Evolutionary conservation across 2,888 invertebrate genomes (phyloP).

Genomic region (Stenichneumon culpator): DNA sequence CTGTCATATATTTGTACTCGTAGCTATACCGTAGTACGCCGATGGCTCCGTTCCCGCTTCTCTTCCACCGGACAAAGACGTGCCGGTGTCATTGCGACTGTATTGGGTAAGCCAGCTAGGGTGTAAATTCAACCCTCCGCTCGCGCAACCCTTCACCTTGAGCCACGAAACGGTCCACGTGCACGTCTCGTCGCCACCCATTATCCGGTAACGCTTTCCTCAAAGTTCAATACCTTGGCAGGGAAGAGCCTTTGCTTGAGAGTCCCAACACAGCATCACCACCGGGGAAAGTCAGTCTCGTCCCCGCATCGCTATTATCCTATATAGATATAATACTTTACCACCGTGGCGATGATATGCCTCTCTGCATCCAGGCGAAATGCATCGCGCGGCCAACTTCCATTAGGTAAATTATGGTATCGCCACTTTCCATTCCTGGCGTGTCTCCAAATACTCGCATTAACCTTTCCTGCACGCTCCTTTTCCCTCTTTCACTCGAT

Average conservation of each 20-base stretch:
- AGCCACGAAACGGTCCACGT: not conserved
- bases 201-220: not conserved
- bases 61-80: slow-evolving; percentile 16
- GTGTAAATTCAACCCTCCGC: slow-evolving; percentile 6
- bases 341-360: slow-evolving; percentile 33
- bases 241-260: slow-evolving; percentile 12
- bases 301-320: not conserved
- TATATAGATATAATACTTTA: slow-evolving; percentile 20
- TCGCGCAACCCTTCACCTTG: slow-evolving; percentile 26
- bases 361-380: slow-evolving; percentile 33
- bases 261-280: not conserved
- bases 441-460: slow-evolving; percentile 59
- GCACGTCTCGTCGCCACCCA: not conserved
- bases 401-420: slow-evolving; percentile 57
- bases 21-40: slow-evolving; percentile 2
- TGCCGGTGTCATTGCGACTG: slow-evolving; percentile 2
- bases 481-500: slow-evolving; percentile 6
- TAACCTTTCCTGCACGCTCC: slow-evolving; percentile 47
- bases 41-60: slow-evolving; percentile 27
- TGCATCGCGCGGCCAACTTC: slow-evolving; percentile 55
- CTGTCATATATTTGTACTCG: slow-evolving; percentile 11
- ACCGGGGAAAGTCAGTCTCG: slow-evolving; percentile 21
- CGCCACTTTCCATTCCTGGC: slow-evolving; percentile 58
- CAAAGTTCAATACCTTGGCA: slow-evolving; percentile 18
- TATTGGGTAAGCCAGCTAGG: not conserved